These are phyloP conservation scores for Mechanitis mazaeus DNA, from an alignment of 2,888 invertebrate species.

Conservation along the genomic window DNA sequence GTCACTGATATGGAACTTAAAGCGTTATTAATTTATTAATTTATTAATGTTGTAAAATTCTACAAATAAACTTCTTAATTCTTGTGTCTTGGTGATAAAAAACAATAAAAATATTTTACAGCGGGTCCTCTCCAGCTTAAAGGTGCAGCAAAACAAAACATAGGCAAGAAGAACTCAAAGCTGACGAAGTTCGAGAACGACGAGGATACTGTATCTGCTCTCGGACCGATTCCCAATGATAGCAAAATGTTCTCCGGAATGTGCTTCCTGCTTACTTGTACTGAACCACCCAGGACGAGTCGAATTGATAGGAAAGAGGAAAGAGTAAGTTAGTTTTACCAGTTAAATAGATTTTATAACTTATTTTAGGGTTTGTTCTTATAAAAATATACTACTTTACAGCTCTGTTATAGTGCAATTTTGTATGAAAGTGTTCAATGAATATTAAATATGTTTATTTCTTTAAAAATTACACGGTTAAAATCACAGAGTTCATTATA, in stretches of 20 bases:
- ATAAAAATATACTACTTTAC: no score
- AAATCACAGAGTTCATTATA: no score
- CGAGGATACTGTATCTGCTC: conserved; percentile 57
- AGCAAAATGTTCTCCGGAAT: conserved; percentile 71
- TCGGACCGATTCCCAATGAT: conserved; percentile 77
- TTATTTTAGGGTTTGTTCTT: no score
- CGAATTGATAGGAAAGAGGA: conserved; percentile 26
- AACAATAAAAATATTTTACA: conserved; percentile 30
- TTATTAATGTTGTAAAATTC: not conserved
- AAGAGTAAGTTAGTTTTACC: conserved; percentile 2
- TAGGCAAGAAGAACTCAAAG: conserved; percentile 71
- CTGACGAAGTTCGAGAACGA: conserved; percentile 68
- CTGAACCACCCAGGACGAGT: conserved; percentile 53
- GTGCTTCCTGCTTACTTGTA: conserved; percentile 77
- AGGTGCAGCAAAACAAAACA: conserved; percentile 71
- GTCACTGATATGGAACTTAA: no score
- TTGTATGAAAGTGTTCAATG: no score
- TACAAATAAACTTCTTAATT: no score
- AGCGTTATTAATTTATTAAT: no score
- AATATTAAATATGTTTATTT: no score
- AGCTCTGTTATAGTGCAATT: no score
- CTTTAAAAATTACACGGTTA: no score
- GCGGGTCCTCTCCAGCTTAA: conserved; percentile 70
- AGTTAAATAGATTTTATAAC: no score
- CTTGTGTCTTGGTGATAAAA: not conserved